A percentile compares a stretch with the other conserved stretches of the same genome.
These are phyloP conservation scores for Lasioglossum baleicum DNA, from an alignment of 1,140 invertebrate genomes.

Conservation along the genomic window DNA sequence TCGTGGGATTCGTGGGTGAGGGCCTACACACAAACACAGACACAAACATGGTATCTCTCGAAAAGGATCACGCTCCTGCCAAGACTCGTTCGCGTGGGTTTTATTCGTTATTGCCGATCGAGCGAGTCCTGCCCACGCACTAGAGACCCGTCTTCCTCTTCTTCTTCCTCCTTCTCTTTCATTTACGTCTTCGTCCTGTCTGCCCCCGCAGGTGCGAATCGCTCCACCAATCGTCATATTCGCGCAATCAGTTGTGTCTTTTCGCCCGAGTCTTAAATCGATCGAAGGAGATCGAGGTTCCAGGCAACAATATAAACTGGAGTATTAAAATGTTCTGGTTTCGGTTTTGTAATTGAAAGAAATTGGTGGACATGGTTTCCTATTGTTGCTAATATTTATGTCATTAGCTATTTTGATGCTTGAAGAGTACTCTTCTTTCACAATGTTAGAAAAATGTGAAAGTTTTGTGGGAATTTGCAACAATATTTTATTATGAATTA, in stretches of 20 bases:
- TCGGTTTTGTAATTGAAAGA: too few relatives aligned
- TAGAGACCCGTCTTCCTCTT: not conserved
- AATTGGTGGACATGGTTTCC: too few relatives aligned
- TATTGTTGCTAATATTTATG: too few relatives aligned
- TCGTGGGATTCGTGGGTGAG: slow-evolving; percentile 32
- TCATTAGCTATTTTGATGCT: too few relatives aligned
- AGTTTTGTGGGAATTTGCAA: too few relatives aligned
- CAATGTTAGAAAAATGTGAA: too few relatives aligned
- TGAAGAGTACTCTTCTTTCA: too few relatives aligned
- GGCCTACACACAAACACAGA: not conserved
- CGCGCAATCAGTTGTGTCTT: too few relatives aligned
- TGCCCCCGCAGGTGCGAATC: slow-evolving; percentile 50
- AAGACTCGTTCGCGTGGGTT: slow-evolving; percentile 55
- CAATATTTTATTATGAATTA: too few relatives aligned
- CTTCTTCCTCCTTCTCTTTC: slow-evolving; percentile 40
- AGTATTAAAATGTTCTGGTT: too few relatives aligned
- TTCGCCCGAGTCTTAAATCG: not conserved
- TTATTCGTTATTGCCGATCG: slow-evolving; percentile 61
- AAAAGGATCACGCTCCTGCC: slow-evolving; percentile 59
- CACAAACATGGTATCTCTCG: slow-evolving; percentile 38
- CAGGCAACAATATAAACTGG: too few relatives aligned
- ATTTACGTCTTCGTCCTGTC: slow-evolving; percentile 45
- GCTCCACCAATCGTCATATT: not conserved
- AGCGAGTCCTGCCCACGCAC: slow-evolving; percentile 43
- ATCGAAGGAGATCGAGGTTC: not conserved